These are phyloP conservation scores for Chaetodon auriga DNA, from an alignment of 2,113 vertebrate genomes.

Conservation along the genomic window DNA sequence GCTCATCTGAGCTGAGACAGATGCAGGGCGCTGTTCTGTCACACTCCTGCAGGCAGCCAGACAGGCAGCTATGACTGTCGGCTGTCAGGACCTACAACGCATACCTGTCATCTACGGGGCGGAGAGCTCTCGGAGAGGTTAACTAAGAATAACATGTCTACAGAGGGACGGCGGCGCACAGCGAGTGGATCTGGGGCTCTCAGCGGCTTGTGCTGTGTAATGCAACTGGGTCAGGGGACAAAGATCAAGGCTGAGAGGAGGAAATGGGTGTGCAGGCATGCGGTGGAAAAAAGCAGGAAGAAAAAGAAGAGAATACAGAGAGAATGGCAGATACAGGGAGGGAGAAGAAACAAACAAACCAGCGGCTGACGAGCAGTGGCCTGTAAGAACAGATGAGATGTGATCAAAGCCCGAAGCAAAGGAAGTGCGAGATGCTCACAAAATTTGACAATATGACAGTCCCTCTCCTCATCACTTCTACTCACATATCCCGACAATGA, in stretches of 20 bases:
- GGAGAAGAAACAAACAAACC: neutral
- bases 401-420: slow-evolving; percentile 48
- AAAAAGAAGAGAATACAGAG: neutral
- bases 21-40: slow-evolving; percentile 46
- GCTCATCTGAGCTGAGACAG: slow-evolving; percentile 56
- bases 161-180: slow-evolving; percentile 9
- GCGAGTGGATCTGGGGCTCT: neutral
- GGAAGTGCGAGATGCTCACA: slow-evolving; percentile 24
- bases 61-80: slow-evolving; percentile 66
- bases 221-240: slow-evolving; percentile 35
- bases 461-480: slow-evolving; percentile 42
- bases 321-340: slow-evolving; percentile 13
- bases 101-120: slow-evolving; percentile 57
- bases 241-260: slow-evolving; percentile 3
- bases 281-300: slow-evolving; percentile 1
- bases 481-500: slow-evolving; percentile 28
- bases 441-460: slow-evolving; percentile 53
- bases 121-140: slow-evolving; percentile 42
- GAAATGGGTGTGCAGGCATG: neutral
- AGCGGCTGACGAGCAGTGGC: slow-evolving; percentile 33
- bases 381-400: slow-evolving; percentile 28
- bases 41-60: slow-evolving; percentile 39
- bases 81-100: slow-evolving; percentile 64
- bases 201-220: slow-evolving; percentile 13
- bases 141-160: slow-evolving; percentile 54